Conservation (phyloP, 2,888 invertebrate genomes). For the Macrophya alboannulata region DNA sequence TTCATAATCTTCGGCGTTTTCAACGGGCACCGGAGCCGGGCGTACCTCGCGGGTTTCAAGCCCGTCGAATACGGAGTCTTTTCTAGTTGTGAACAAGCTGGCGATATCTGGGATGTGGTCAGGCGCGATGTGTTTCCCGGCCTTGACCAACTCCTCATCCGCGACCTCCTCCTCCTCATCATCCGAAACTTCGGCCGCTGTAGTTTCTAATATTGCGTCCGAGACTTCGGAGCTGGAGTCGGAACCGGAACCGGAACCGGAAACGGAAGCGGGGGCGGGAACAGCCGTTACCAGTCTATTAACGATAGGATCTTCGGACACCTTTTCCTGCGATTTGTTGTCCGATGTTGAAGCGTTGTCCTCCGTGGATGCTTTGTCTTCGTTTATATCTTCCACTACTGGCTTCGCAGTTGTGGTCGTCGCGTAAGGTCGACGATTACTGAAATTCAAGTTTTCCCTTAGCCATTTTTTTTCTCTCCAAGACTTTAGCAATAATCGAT, state of each 20-base stretch:
- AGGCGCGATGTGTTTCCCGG: constrained; percentile 79
- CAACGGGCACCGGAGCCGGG: constrained; percentile 66
- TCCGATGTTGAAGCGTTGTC: constrained; percentile 58
- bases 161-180: constrained; percentile 57
- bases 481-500: neutral
- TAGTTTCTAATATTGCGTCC: constrained; percentile 55
- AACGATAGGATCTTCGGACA: constrained; percentile 71
- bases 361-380: constrained; percentile 54
- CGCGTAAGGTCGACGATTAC: constrained; percentile 76
- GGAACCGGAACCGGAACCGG: constrained; percentile 22
- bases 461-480: neutral
- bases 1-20: constrained; percentile 29
- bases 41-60: constrained; percentile 75
- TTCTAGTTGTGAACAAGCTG: constrained; percentile 81
- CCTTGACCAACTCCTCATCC: constrained; percentile 75
- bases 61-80: constrained; percentile 73
- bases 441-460: constrained; percentile 61
- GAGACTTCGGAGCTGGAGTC: constrained; percentile 35
- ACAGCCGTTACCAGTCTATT: constrained; percentile 70
- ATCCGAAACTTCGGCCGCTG: constrained; percentile 66
- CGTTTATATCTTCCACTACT: constrained; percentile 61
- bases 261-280: constrained; percentile 60
- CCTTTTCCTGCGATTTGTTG: constrained; percentile 60
- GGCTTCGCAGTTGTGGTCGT: constrained; percentile 75
- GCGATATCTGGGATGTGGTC: constrained; percentile 84